Evolutionary conservation across 2,113 vertebrate genomes (phyloP).

Genomic region (Empidonax alnorum): DNA sequence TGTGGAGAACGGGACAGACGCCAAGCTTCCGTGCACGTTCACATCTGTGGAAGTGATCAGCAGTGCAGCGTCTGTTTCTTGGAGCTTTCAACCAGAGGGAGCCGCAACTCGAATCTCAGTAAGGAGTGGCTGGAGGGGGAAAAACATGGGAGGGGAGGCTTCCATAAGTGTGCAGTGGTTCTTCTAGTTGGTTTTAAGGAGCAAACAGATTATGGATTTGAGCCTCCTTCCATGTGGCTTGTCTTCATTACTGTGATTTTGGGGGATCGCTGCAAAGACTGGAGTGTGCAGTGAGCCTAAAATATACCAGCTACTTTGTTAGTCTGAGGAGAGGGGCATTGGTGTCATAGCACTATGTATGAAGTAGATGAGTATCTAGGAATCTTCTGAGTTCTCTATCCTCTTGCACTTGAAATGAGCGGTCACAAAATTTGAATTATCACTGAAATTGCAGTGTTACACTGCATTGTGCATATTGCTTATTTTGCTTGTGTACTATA

Average conservation of each 20-base stretch:
- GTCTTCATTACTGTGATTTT: neutral
- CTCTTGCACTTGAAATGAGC: neutral
- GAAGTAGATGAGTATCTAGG: neutral
- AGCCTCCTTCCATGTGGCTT: neutral
- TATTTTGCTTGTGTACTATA: neutral
- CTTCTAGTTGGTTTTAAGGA: neutral
- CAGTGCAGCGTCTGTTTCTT: constrained; percentile 78
- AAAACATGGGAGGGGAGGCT: neutral
- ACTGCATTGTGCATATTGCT: neutral
- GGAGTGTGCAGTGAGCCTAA: neutral
- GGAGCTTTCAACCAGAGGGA: constrained; percentile 84
- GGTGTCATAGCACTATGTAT: neutral
- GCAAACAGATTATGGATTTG: neutral
- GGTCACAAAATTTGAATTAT: neutral
- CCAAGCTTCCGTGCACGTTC: constrained; percentile 85
- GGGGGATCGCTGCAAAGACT: neutral
- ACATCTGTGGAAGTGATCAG: constrained; percentile 81
- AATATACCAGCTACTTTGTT: neutral
- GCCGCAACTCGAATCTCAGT: constrained; percentile 72
- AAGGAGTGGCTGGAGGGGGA: constrained; percentile 8
- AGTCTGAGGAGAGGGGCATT: neutral
- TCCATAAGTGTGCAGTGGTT: neutral
- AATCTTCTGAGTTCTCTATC: neutral
- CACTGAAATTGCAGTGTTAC: neutral
- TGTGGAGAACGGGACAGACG: constrained; percentile 89